These are phyloP conservation scores for Felis chaus DNA, from an alignment of 2,113 vertebrate genomes.

Conservation along the genomic window DNA sequence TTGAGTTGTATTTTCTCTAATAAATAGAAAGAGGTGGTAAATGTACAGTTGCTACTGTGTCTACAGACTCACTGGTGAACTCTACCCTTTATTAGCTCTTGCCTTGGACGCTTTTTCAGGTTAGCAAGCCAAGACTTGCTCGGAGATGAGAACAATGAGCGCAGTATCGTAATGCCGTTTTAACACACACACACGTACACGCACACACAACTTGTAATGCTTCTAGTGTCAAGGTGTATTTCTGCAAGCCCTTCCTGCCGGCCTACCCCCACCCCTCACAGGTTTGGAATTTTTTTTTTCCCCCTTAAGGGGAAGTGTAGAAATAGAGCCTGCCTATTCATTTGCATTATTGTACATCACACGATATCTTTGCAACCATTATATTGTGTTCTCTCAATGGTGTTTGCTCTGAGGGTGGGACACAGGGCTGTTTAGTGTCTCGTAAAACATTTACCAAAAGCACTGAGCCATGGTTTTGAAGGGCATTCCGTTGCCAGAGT, in stretches of 20 bases:
- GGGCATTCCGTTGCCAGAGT: slow-evolving; percentile 84
- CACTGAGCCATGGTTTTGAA: slow-evolving; percentile 79
- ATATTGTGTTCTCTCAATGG: slow-evolving; percentile 76
- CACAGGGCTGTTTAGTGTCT: slow-evolving; percentile 81
- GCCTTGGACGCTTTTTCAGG: slow-evolving; percentile 69
- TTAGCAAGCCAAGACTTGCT: slow-evolving; percentile 80
- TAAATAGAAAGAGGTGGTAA: neutral
- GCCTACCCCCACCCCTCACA: neutral
- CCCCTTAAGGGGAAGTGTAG: neutral
- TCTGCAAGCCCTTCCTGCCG: neutral
- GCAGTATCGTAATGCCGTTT: slow-evolving; percentile 69
- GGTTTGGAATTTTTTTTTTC: neutral
- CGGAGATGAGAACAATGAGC: slow-evolving; percentile 74
- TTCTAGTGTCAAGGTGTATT: neutral
- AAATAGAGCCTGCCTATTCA: slow-evolving; percentile 31
- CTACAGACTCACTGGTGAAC: slow-evolving; percentile 40
- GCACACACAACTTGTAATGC: slow-evolving; percentile 36
- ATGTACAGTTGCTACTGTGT: neutral
- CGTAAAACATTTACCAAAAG: slow-evolving; percentile 89
- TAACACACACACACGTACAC: neutral
- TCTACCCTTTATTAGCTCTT: slow-evolving; percentile 65
- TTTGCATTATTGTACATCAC: slow-evolving; percentile 45
- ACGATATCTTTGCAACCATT: slow-evolving; percentile 64
- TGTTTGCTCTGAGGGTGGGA: slow-evolving; percentile 90
- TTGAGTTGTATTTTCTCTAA: neutral